Evolutionary conservation across 1,140 invertebrate genomes (phyloP).

Genomic region (Aphaenogaster floridana): DNA sequence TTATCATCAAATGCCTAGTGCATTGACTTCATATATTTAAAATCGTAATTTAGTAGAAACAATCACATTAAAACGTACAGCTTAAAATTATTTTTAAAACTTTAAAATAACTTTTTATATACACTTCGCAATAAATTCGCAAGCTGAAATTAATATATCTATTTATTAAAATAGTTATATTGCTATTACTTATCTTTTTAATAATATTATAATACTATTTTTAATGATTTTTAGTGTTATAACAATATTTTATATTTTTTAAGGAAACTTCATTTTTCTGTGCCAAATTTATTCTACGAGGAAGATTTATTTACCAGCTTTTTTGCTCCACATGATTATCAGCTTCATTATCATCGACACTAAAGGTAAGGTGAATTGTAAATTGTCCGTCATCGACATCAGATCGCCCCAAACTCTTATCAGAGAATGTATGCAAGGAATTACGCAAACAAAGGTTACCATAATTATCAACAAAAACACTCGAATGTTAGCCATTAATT

Average conservation of each 20-base stretch:
- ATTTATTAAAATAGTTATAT: too few relatives aligned
- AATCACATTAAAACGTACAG: background rate
- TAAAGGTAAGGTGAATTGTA: constrained; percentile 49
- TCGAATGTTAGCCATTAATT: background rate
- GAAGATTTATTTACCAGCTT: constrained; percentile 23
- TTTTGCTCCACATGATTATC: constrained; percentile 30
- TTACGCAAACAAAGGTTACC: constrained; percentile 11
- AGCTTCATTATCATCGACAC: constrained; percentile 44
- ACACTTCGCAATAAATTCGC: background rate
- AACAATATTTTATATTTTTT: background rate
- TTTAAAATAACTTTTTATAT: background rate
- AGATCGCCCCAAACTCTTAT: constrained; percentile 33
- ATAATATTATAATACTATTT: constrained; percentile 1
- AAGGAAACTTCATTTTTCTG: background rate
- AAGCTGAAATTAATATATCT: too few relatives aligned
- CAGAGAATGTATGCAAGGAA: constrained; percentile 39
- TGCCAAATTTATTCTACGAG: constrained; percentile 3
- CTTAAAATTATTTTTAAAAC: background rate
- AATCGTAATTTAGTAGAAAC: background rate
- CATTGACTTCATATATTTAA: background rate
- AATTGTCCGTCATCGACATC: constrained; percentile 35
- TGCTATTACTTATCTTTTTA: background rate
- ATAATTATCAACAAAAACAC: background rate
- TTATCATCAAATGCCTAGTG: background rate
- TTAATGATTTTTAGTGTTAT: background rate